phyloP scores from a whole-genome alignment of 2,797 vertebrate genomes.

The Heliangelus exortis region DNA sequence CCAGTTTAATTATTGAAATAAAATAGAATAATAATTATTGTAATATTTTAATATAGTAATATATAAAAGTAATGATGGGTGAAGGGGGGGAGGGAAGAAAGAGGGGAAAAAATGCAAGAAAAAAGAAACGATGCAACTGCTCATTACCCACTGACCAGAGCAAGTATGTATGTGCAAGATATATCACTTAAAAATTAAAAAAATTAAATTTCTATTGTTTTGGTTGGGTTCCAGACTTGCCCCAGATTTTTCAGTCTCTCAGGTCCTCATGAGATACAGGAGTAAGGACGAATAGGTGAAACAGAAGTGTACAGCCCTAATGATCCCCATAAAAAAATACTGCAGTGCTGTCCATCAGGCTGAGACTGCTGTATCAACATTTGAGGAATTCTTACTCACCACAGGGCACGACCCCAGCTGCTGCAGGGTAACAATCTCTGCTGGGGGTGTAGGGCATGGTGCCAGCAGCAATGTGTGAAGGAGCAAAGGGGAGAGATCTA shows the following conservation, averaged over 20 bases:
- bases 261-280: neutral
- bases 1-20: too few species aligned
- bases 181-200: neutral
- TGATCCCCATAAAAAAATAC: fast-evolving
- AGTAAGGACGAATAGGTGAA: neutral
- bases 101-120: too few species aligned
- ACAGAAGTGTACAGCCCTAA: neutral
- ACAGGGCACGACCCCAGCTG: neutral
- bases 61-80: too few species aligned
- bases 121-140: too few species aligned
- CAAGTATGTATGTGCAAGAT: neutral
- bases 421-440: neutral
- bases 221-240: neutral
- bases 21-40: too few species aligned
- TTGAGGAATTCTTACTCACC: neutral
- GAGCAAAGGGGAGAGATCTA: neutral
- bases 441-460: neutral
- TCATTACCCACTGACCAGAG: neutral
- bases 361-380: neutral
- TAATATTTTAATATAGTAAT: too few species aligned
- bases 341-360: neutral
- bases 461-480: neutral
- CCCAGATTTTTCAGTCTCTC: neutral
- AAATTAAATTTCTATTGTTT: neutral
- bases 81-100: too few species aligned